phyloP scores from a whole-genome alignment of 2,113 vertebrate species.

The Sula dactylatra region DNA sequence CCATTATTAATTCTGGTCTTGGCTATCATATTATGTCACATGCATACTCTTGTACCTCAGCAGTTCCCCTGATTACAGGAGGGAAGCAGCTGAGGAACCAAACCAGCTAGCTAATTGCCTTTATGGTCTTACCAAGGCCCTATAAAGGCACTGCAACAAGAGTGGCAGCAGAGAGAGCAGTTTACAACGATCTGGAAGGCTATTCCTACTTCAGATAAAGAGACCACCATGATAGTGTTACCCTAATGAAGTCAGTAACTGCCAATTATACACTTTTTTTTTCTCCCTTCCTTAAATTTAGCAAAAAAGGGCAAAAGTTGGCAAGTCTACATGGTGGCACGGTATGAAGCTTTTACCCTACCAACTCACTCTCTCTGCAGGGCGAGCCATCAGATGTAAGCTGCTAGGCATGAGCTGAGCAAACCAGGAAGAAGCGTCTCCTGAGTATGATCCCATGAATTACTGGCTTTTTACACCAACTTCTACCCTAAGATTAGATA shows the following conservation, averaged over 20 bases:
- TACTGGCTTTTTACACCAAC: not conserved
- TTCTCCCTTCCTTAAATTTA: not conserved
- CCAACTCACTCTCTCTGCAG: not conserved
- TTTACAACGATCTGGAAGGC: not conserved
- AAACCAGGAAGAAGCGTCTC: not conserved
- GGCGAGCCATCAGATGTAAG: not conserved
- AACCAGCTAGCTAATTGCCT: not conserved
- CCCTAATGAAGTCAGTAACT: not conserved
- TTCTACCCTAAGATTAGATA: not conserved
- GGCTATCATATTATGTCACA: not conserved
- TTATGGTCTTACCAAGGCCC: not conserved
- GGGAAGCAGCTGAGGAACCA: not conserved
- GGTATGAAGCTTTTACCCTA: not conserved
- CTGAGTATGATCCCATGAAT: not conserved
- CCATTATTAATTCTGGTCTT: not conserved
- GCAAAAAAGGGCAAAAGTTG: not conserved
- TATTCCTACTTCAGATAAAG: not conserved
- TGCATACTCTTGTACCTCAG: not conserved
- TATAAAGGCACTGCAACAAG: not conserved
- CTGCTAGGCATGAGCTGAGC: not conserved
- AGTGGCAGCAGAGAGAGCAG: not conserved
- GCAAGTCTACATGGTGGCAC: not conserved
- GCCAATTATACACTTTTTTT: not conserved
- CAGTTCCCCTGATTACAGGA: not conserved
- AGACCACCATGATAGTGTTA: not conserved